These are phyloP conservation scores for Drosophila paracracens DNA, from an alignment of 2,888 invertebrate genomes.

Conservation along the genomic window DNA sequence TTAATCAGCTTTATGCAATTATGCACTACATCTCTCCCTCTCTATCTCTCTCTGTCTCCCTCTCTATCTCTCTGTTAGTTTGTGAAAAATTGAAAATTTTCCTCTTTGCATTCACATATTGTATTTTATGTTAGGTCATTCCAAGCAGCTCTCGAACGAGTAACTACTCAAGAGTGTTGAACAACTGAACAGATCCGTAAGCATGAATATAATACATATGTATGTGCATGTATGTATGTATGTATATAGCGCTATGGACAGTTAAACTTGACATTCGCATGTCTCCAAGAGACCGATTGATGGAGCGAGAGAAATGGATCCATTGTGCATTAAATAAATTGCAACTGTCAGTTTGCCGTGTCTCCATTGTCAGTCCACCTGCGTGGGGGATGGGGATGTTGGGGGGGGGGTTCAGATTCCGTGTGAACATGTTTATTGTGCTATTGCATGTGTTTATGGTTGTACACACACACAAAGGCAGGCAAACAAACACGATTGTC, in stretches of 20 bases:
- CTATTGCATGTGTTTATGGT: not conserved
- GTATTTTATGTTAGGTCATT: slow-evolving; percentile 5
- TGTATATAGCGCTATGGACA: not conserved
- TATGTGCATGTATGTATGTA: not conserved
- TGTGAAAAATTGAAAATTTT: not conserved
- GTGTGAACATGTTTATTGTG: slow-evolving; percentile 18
- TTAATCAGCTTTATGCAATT: slow-evolving; percentile 1
- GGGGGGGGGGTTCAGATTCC: slow-evolving; percentile 15
- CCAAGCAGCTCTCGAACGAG: not conserved
- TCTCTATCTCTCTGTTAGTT: not conserved
- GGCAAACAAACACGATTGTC: slow-evolving; percentile 3
- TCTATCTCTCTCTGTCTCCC: too few relatives aligned
- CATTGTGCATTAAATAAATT: slow-evolving; percentile 29
- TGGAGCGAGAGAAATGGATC: slow-evolving; percentile 19
- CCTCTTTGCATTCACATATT: not conserved
- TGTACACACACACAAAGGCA: not conserved
- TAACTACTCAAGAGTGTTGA: not conserved
- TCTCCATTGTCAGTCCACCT: slow-evolving; percentile 19
- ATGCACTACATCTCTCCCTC: not conserved
- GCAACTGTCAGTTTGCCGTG: slow-evolving; percentile 30
- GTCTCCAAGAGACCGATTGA: slow-evolving; percentile 4
- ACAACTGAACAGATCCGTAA: slow-evolving; percentile 24
- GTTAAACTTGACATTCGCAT: slow-evolving; percentile 54
- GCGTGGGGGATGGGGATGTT: rapidly evolving
- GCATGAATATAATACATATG: not conserved